These are phyloP conservation scores for Tarsius wallacei DNA, from an alignment of 2,797 vertebrate species.

Conservation along the genomic window DNA sequence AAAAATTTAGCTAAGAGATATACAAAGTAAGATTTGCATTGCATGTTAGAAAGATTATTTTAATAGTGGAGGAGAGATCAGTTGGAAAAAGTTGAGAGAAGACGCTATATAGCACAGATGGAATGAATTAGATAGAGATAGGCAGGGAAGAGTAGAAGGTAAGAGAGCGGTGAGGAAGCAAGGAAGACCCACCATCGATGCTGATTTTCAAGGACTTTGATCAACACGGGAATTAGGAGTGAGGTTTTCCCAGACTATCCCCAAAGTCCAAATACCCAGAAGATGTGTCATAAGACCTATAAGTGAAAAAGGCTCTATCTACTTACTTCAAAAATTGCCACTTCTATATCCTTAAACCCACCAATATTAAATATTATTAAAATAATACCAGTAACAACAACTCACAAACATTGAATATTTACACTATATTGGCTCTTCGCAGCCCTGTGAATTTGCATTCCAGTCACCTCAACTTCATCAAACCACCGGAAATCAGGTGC, in stretches of 20 bases:
- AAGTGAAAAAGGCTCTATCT: not conserved
- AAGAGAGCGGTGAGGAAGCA: not conserved
- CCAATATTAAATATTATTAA: not conserved
- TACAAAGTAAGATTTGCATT: constrained; percentile 30
- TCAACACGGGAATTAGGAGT: not conserved
- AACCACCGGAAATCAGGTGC: not conserved
- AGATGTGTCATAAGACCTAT: not conserved
- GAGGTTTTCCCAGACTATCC: not conserved
- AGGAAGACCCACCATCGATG: not conserved
- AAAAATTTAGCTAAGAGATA: constrained; percentile 43
- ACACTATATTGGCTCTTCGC: not conserved
- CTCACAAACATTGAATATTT: not conserved
- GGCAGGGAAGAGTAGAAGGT: not conserved
- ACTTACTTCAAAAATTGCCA: not conserved
- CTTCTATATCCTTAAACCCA: constrained; percentile 19
- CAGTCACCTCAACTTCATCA: not conserved
- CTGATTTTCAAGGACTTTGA: not conserved
- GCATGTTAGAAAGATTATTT: constrained; percentile 31
- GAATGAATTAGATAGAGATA: not conserved
- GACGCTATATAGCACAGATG: not conserved
- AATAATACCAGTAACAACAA: constrained; percentile 14
- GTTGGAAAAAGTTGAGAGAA: not conserved
- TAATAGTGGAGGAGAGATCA: not conserved
- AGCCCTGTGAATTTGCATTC: not conserved
- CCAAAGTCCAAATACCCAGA: not conserved